A percentile compares a stretch with the other conserved stretches of the same genome.
Evolutionary conservation across 2,113 vertebrate species (phyloP).

Genomic region (Thermophis baileyi): DNA sequence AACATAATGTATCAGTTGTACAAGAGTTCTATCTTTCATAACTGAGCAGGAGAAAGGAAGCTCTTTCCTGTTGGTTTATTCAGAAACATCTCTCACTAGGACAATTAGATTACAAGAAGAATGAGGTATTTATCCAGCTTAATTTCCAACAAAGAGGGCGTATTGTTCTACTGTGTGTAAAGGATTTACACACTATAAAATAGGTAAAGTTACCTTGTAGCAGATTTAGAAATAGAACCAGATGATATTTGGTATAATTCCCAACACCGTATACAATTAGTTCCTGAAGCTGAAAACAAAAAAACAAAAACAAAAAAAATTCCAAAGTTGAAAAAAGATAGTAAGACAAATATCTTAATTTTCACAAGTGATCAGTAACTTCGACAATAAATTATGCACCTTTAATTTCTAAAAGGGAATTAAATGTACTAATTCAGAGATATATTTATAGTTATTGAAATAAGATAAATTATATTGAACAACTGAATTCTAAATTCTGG

Average conservation of each 20-base stretch:
- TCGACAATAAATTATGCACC: not conserved
- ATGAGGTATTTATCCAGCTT: slow-evolving; percentile 29
- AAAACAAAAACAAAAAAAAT: too few species aligned
- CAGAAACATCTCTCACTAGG: not conserved
- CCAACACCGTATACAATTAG: not conserved
- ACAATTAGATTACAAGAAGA: slow-evolving; percentile 5
- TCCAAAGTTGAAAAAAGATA: not conserved
- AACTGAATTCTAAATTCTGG: not conserved
- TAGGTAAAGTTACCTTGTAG: slow-evolving; percentile 29
- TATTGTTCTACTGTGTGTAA: slow-evolving; percentile 42
- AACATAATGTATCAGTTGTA: slow-evolving; percentile 15
- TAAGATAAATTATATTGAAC: not conserved
- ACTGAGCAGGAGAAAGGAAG: slow-evolving; percentile 19
- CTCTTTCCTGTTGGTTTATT: slow-evolving; percentile 15
- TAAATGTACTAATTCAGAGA: not conserved
- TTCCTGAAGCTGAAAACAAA: not conserved
- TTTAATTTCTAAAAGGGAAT: not conserved
- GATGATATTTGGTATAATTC: not conserved
- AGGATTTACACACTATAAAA: slow-evolving; percentile 27
- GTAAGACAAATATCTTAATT: not conserved
- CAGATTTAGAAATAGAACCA: not conserved
- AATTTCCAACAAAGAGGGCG: not conserved
- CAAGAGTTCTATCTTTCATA: not conserved
- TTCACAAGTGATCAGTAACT: not conserved
- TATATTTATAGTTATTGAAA: not conserved